Conservation (phyloP, 1,140 invertebrate genomes). For the Listronotus oregonensis region DNA sequence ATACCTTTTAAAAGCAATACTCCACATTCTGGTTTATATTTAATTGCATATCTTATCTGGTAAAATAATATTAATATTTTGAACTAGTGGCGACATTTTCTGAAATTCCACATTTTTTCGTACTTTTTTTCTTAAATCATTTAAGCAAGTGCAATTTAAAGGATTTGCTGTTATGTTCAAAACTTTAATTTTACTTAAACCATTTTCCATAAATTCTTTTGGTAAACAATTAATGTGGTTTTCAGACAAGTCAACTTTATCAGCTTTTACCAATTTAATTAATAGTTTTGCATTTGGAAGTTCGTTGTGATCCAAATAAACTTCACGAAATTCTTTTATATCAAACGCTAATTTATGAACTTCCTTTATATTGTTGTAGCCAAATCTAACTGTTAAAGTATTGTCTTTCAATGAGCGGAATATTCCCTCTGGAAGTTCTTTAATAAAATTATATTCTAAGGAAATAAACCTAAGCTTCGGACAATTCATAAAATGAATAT, state of each 20-base stretch:
- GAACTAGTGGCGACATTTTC: conserved; percentile 34
- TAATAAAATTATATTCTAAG: conserved; percentile 36
- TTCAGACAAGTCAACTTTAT: conserved; percentile 36
- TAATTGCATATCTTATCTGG: conserved; percentile 19
- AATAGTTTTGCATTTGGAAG: conserved; percentile 33
- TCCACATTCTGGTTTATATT: background rate
- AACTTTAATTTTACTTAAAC: conserved; percentile 35
- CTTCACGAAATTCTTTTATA: conserved; percentile 33
- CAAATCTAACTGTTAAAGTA: conserved; percentile 29
- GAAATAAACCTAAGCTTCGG: conserved; percentile 32
- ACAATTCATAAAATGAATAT: conserved; percentile 31
- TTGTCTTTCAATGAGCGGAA: conserved; percentile 32
- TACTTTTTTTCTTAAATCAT: conserved; percentile 35
- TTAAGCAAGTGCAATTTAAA: conserved; percentile 37
- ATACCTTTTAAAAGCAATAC: background rate
- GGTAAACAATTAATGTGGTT: conserved; percentile 39
- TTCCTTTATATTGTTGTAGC: conserved; percentile 38
- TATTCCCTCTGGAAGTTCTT: conserved; percentile 30
- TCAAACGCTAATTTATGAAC: conserved; percentile 36
- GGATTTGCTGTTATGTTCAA: conserved; percentile 37
- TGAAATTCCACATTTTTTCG: conserved; percentile 35
- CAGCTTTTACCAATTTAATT: conserved; percentile 35
- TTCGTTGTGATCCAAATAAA: conserved; percentile 40
- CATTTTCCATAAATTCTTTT: conserved; percentile 38
- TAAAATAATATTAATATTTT: conserved; percentile 32